Evolutionary conservation across 2,888 invertebrate species (phyloP), one percentile per base, ranked within the genome.

Genomic region (Lochmaea capreae): DNA sequence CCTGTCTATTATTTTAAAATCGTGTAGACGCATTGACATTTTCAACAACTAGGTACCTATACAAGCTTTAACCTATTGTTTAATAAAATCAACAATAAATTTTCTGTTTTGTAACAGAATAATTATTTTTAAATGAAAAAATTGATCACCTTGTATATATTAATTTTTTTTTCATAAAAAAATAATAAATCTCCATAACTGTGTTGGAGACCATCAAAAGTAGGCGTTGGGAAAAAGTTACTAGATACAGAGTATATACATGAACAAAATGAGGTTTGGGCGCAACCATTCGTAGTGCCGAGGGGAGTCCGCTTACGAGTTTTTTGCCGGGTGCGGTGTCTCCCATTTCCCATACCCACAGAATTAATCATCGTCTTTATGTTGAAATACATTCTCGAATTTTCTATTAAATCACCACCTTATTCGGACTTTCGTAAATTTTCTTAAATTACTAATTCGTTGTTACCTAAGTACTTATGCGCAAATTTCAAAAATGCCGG

Each of bases 201-300:
- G 66, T 68, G 74, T 80, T 79, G 80, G 77, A 81, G 81, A 81
- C 77, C 79, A 71, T 71, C 78, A 76, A 78, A 72, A 79, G 81
- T 80, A 76, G 80, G 79, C 86, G 86, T 86, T 82, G 83, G 83
- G 86, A 84, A 86, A 86, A 86, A 86, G 81, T 85, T 85, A 85
- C 84, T 84, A 85, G 86, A 84, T 85, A 84, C 81, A 81, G 83
- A 84, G 84, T 83, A 65, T 65, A 82, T 84, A 84, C 84, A 86
- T 86, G 87, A 86, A 87, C 87, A 87, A 87, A 87, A 87, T 87
- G 87, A 87, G 87, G 87, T 86, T 87, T 82, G 88, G 88, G 83
- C 85, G 81, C 81, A 88, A 88, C 88, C 88, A 88, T 87, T 87
- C 82, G 83, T 79, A 79, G 81, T 79, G 62, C 80, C 79, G 83